phyloP scores from a whole-genome alignment of 2,888 invertebrate genomes.

The Malachius bipustulatus region DNA sequence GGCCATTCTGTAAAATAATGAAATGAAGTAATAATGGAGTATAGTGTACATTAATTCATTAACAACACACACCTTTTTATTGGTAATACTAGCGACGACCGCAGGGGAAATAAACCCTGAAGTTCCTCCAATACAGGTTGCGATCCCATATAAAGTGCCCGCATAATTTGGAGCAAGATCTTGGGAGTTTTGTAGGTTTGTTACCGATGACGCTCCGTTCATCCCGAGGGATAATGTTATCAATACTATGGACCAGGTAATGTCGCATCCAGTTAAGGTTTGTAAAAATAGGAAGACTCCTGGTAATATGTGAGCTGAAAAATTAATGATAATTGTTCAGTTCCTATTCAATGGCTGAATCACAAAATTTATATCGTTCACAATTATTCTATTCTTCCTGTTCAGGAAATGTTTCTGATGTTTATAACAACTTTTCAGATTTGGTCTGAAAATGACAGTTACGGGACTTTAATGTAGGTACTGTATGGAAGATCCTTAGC shows the following conservation, averaged over 20 bases:
- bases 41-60: no score
- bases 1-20: slow-evolving; percentile 52
- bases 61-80: slow-evolving; percentile 31
- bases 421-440: no score
- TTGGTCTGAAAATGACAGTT: no score
- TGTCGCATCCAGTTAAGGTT: slow-evolving; percentile 50
- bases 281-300: slow-evolving; percentile 41
- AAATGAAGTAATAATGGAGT: no score
- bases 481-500: no score
- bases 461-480: no score
- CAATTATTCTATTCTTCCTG: no score
- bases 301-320: slow-evolving; percentile 37
- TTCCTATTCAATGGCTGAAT: no score
- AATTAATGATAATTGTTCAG: no score
- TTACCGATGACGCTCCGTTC: slow-evolving; percentile 35
- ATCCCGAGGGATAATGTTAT: slow-evolving; percentile 57
- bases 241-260: slow-evolving; percentile 49
- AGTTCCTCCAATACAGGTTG: slow-evolving; percentile 58
- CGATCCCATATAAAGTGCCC: slow-evolving; percentile 60
- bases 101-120: slow-evolving; percentile 61
- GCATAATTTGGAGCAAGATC: slow-evolving; percentile 64
- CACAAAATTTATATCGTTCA: no score
- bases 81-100: slow-evolving; percentile 46
- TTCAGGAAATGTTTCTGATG: no score
- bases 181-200: slow-evolving; percentile 42